A percentile compares a stretch with the other conserved stretches of the same genome.
Evolutionary conservation across 2,888 invertebrate genomes (phyloP).

Genomic region (Amphipyra berbera): DNA sequence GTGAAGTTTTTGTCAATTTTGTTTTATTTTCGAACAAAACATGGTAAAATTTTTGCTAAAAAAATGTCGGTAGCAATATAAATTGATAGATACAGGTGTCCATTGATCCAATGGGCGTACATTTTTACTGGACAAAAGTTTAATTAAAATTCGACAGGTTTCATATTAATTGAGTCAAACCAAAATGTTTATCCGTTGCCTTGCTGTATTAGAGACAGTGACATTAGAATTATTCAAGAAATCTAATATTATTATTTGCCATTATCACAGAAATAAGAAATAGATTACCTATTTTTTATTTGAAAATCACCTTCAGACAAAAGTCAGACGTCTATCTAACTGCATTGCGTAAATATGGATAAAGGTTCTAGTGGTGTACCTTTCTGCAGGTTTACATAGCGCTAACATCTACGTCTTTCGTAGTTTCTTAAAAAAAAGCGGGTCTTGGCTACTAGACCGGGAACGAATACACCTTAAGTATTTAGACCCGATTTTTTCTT

Average conservation of each 20-base stretch:
- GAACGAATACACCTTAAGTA: not conserved
- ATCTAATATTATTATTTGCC: too few species aligned
- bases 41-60: conserved; percentile 15
- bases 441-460: too few species aligned
- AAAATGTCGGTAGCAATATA: conserved; percentile 6
- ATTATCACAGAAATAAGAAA: too few species aligned
- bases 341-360: too few species aligned
- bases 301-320: too few species aligned
- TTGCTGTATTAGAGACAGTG: not conserved
- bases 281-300: too few species aligned
- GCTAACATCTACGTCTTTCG: too few species aligned
- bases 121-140: conserved; percentile 6
- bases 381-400: too few species aligned
- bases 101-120: conserved; percentile 11
- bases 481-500: not conserved
- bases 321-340: too few species aligned
- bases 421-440: too few species aligned
- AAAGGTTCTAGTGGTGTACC: too few species aligned
- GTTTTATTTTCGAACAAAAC: conserved; percentile 10
- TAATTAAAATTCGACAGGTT: conserved; percentile 7
- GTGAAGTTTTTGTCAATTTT: not conserved
- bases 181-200: not conserved
- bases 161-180: not conserved
- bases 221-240: too few species aligned
- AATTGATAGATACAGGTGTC: conserved; percentile 3